Percentiles rank a stretch among this genome's conserved stretches.
Conservation (phyloP, 2,888 invertebrate species). For the Nephrocerus scutellatus region DNA sequence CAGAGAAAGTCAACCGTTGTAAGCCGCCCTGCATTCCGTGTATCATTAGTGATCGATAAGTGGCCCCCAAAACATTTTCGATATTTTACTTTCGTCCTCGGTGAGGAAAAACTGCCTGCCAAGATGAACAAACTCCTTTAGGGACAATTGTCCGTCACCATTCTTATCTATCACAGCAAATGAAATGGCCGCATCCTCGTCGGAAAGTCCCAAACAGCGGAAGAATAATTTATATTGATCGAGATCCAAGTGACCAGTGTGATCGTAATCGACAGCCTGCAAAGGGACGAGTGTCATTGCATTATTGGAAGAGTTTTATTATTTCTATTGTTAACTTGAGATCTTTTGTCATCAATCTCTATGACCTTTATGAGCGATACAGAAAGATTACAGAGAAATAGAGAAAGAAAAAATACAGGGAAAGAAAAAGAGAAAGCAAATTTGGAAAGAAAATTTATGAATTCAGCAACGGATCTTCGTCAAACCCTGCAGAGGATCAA, state of each 20-base stretch:
- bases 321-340: no score
- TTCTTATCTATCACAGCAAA: conserved; percentile 74
- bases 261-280: conserved; percentile 76
- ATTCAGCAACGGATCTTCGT: no score
- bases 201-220: conserved; percentile 66
- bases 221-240: conserved; percentile 79
- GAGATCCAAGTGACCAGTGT: conserved; percentile 68
- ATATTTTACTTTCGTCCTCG: conserved; percentile 66
- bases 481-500: no score
- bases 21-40: no score
- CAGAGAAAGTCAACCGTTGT: conserved; percentile 40
- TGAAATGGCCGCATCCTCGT: conserved; percentile 68
- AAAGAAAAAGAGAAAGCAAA: background rate
- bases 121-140: conserved; percentile 71
- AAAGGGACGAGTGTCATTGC: conserved; percentile 11
- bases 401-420: background rate
- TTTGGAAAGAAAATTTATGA: no score
- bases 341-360: no score
- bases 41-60: conserved; percentile 57
- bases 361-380: background rate
- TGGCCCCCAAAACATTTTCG: conserved; percentile 84
- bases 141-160: conserved; percentile 67
- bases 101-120: conserved; percentile 75
- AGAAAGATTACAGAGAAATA: background rate
- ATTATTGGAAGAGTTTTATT: no score